A percentile compares a stretch with the other conserved stretches of the same genome.
phyloP scores from a whole-genome alignment of 1,140 invertebrate genomes.

The Drosophila nigromelanica region DNA sequence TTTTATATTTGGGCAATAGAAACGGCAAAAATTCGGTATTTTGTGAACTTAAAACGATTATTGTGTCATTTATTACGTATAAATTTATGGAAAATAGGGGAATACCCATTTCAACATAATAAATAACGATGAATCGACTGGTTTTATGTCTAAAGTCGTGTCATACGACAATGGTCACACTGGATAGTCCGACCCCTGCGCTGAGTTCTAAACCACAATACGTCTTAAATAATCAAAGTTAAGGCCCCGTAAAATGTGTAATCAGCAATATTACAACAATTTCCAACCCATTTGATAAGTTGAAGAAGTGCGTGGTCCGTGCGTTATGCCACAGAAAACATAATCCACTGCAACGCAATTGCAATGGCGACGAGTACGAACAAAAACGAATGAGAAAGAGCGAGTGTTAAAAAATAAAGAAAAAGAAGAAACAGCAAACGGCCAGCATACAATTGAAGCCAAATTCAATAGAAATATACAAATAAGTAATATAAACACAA shows the following conservation, averaged over 20 bases:
- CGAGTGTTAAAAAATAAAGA: conserved; percentile 45
- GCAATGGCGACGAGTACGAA: conserved; percentile 50
- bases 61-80: no score
- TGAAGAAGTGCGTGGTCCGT: conserved; percentile 7
- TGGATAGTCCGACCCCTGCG: conserved; percentile 20
- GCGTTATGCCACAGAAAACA: neutral
- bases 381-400: conserved; percentile 33
- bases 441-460: conserved; percentile 22
- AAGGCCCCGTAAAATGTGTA: conserved; percentile 29
- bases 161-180: conserved; percentile 25
- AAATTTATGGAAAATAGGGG: neutral
- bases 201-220: conserved; percentile 36
- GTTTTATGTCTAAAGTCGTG: neutral
- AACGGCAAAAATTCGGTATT: no score
- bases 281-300: neutral
- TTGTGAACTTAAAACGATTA: no score
- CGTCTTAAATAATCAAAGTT: conserved; percentile 29
- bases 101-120: neutral
- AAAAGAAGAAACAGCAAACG: conserved; percentile 23
- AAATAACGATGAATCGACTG: neutral
- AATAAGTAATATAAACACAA: conserved; percentile 31
- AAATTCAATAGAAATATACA: conserved; percentile 23
- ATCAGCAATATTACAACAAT: conserved; percentile 21
- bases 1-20: no score
- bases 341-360: conserved; percentile 43